These are phyloP conservation scores for Zaprionus inermis DNA, from an alignment of 1,140 invertebrate species.

Conservation along the genomic window DNA sequence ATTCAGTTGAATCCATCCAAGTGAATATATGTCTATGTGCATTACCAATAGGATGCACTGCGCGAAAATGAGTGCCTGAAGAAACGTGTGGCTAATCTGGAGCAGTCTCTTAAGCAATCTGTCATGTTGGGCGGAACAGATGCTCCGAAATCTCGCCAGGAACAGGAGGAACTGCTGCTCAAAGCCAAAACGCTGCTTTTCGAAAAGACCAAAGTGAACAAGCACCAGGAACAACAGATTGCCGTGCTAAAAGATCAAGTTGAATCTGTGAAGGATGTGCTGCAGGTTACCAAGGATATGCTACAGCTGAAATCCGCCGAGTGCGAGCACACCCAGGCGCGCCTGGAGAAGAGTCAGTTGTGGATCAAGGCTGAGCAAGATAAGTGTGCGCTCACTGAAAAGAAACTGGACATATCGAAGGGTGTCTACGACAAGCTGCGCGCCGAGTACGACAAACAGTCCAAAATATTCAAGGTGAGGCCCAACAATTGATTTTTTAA, in stretches of 20 bases:
- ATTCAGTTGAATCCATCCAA: neutral
- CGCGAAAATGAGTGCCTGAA: conserved; percentile 76
- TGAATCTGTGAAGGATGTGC: conserved; percentile 90
- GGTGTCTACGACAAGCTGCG: conserved; percentile 89
- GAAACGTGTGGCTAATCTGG: conserved; percentile 66
- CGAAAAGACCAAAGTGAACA: conserved; percentile 89
- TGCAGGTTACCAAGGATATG: conserved; percentile 90
- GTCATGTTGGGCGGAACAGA: conserved; percentile 76
- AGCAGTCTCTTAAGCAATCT: conserved; percentile 76
- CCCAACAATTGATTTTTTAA: neutral
- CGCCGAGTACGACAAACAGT: conserved; percentile 90
- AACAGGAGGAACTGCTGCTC: conserved; percentile 85
- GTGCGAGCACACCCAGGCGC: conserved; percentile 89
- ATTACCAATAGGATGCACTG: conserved; percentile 55
- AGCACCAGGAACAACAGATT: conserved; percentile 91
- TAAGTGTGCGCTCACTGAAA: conserved; percentile 87
- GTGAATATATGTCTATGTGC: neutral
- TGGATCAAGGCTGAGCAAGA: conserved; percentile 89
- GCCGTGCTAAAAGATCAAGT: conserved; percentile 89
- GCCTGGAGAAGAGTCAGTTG: conserved; percentile 88
- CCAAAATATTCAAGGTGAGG: conserved; percentile 88
- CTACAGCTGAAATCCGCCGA: conserved; percentile 91
- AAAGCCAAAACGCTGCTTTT: conserved; percentile 88
- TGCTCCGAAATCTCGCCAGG: conserved; percentile 82
- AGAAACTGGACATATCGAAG: conserved; percentile 88